Evolutionary conservation across 2,113 vertebrate genomes (phyloP).

Genomic region (Murina feae): DNA sequence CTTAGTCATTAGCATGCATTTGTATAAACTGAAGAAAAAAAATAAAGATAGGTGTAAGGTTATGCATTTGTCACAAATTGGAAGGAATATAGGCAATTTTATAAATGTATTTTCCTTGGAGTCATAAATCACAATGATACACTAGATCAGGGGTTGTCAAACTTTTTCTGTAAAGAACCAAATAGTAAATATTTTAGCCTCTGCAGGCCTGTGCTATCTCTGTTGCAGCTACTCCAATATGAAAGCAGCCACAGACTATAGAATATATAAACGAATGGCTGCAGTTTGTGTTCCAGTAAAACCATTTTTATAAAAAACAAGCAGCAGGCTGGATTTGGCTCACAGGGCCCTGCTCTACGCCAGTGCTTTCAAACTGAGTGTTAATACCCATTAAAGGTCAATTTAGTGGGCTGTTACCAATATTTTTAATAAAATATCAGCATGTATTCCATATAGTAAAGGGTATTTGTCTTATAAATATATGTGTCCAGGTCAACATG

Average conservation of each 20-base stretch:
- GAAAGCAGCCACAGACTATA: neutral
- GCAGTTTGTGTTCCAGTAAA: neutral
- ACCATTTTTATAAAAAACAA: neutral
- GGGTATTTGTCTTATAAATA: neutral
- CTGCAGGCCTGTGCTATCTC: neutral
- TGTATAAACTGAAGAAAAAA: neutral
- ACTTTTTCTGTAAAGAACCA: neutral
- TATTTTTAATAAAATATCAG: neutral
- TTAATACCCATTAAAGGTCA: neutral
- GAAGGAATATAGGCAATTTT: neutral
- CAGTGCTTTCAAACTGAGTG: neutral
- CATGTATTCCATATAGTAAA: neutral
- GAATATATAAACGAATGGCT: neutral
- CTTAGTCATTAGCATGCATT: neutral
- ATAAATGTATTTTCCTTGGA: neutral
- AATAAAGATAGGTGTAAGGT: neutral
- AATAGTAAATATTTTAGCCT: neutral
- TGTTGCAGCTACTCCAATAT: neutral
- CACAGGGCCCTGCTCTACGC: neutral
- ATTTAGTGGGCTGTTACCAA: neutral
- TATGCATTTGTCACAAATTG: neutral
- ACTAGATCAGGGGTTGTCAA: neutral
- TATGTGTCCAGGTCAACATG: neutral
- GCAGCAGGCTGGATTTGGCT: neutral
- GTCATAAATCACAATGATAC: neutral